A percentile compares a stretch with the other conserved stretches of the same genome.
Evolutionary conservation across 2,888 invertebrate species (phyloP).

Genomic region (Microdon myrmicae): DNA sequence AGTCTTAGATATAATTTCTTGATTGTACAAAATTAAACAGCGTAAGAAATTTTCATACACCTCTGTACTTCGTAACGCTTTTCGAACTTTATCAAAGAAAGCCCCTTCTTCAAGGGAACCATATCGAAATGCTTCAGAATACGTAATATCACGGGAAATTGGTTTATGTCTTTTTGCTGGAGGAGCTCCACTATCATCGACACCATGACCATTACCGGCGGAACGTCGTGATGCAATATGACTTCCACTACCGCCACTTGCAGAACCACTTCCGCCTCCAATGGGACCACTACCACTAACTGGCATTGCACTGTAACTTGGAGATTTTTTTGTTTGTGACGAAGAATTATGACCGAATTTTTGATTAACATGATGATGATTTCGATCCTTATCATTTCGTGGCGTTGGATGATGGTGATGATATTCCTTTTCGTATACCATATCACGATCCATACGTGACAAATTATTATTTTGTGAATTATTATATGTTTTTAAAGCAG

Average conservation of each 20-base stretch:
- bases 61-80: conserved; percentile 84
- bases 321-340: conserved; percentile 63
- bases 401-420: conserved; percentile 59
- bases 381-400: conserved; percentile 55
- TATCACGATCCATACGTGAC: conserved; percentile 55
- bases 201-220: conserved; percentile 53
- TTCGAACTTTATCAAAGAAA: conserved; percentile 94
- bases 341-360: conserved; percentile 58
- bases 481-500: conserved; percentile 38
- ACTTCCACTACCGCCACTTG: too few species aligned
- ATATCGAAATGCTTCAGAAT: conserved; percentile 90
- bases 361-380: conserved; percentile 56
- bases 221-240: conserved; percentile 42
- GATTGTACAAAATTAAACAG: conserved; percentile 90
- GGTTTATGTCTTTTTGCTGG: conserved; percentile 77
- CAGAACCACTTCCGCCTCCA: conserved; percentile 34
- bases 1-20: conserved; percentile 90
- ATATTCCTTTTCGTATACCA: conserved; percentile 60
- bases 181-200: conserved; percentile 67
- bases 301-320: conserved; percentile 60
- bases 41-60: conserved; percentile 96
- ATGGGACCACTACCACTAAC: conserved; percentile 38
- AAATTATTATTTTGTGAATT: conserved; percentile 50
- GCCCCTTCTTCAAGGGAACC: conserved; percentile 92
- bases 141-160: conserved; percentile 80